phyloP scores from a whole-genome alignment of 2,113 vertebrate species.

The Varanus komodoensis region DNA sequence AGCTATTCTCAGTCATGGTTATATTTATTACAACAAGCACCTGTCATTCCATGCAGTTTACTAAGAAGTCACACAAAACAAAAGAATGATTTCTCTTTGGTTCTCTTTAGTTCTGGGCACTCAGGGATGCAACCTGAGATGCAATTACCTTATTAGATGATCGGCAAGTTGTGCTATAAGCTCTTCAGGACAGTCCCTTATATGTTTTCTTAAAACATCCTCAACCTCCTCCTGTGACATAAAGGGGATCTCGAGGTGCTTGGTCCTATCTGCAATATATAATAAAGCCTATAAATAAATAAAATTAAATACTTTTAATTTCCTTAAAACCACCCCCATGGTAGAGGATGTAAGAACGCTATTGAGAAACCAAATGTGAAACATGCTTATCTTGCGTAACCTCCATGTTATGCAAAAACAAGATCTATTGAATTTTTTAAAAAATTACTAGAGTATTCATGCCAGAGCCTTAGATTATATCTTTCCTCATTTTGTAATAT shows the following conservation, averaged over 20 bases:
- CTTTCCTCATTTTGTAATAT: neutral
- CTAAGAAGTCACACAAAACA: neutral
- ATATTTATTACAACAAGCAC: neutral
- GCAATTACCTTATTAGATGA: slow-evolving; percentile 82
- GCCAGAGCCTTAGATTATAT: neutral
- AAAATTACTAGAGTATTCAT: neutral
- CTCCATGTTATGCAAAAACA: neutral
- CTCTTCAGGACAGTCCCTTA: slow-evolving; percentile 90
- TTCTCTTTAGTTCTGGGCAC: neutral
- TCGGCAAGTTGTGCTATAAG: slow-evolving; percentile 89
- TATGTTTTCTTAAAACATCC: slow-evolving; percentile 82
- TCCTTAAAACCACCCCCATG: neutral
- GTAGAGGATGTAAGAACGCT: neutral
- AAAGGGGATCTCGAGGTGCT: slow-evolving; percentile 83
- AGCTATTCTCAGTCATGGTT: neutral
- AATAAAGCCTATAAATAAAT: slow-evolving; percentile 7
- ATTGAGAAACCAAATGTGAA: neutral
- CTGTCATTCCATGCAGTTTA: neutral
- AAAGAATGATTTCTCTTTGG: neutral
- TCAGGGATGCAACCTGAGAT: neutral
- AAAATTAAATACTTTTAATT: neutral
- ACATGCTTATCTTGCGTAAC: neutral
- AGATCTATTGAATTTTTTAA: neutral
- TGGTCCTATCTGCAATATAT: slow-evolving; percentile 81
- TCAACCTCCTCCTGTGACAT: slow-evolving; percentile 88